Evolutionary conservation across 2,888 invertebrate genomes (phyloP), one percentile per base, ranked within the genome.

Genomic region (Morpho deidamia): DNA sequence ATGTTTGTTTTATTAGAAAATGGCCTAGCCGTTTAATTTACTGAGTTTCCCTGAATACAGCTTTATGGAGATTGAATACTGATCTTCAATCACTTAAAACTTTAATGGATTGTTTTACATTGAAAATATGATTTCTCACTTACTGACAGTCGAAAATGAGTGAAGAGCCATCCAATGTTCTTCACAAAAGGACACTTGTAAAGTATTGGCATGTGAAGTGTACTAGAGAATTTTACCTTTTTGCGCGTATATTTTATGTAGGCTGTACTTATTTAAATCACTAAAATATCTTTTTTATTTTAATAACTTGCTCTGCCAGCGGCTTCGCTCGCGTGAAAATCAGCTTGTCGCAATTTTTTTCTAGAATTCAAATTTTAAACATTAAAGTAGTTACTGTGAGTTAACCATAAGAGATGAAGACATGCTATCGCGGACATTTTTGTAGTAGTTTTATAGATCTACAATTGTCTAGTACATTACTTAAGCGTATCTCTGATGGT

Each of bases 1-100:
- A 72, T 76, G 66, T 49, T 60, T 58, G 40, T 59, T 56, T 59
- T 59, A 58, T 50, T 56, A 59, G 44, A 54, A 51, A 59, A 51
- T 14, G 47, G 47, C 11, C 33, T 23, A 40, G 33, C 35, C 44
- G 34, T 44, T 58, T 41, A 43, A 46, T 44, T 50, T 53, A 32
- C 34, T 7, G 34, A 47, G 37, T 40, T 50, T n/a, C 37, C 37
- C 37, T 37, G 8, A 10, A 7, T 37, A 49, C 8, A 33, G 40
- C 37, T 52, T 52, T 34, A 48, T 53, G 23, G 32, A 35, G 41
- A 50, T 44, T 47, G 12, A 52, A 42, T 7, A 23, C 14, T 35
- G 33, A 51, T 51, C 42, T 49, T 52, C 51, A 45, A 52, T 58
- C 45, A 55, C 51, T 52, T 52, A 35, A 51, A 58, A 58, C 12